Percentiles rank a stretch among this genome's conserved stretches.
These are phyloP conservation scores for Ammospiza nelsoni DNA, from an alignment of 2,113 vertebrate species.

Conservation along the genomic window DNA sequence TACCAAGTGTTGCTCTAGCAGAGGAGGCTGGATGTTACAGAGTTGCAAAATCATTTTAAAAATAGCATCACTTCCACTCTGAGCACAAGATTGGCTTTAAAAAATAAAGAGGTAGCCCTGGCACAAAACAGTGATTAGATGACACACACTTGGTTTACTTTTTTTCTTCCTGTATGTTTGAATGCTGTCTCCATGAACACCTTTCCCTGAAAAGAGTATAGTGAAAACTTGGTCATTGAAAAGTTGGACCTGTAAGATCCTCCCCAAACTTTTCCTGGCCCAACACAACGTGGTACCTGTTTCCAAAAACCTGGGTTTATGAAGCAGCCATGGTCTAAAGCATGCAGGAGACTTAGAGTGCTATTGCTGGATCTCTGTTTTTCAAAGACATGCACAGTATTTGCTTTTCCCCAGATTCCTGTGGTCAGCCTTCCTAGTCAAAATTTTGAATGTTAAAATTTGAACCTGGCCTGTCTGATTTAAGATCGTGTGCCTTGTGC, in stretches of 20 bases:
- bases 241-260: not conserved
- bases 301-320: not conserved
- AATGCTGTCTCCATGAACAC: not conserved
- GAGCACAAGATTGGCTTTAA: not conserved
- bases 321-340: not conserved
- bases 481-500: not conserved
- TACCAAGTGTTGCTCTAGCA: not conserved
- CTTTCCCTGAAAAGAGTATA: not conserved
- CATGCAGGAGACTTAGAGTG: not conserved
- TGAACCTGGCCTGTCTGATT: not conserved
- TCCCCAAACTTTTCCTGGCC: not conserved
- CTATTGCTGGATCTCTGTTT: not conserved
- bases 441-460: not conserved
- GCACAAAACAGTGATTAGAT: not conserved
- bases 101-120: not conserved
- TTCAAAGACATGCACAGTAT: not conserved
- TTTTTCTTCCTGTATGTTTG: not conserved
- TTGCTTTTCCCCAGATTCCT: not conserved
- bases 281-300: not conserved
- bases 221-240: not conserved
- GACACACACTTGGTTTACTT: not conserved
- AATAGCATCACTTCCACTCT: not conserved
- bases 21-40: not conserved
- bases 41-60: not conserved
- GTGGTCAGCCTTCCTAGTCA: not conserved